Evolutionary conservation across 2,888 invertebrate genomes (phyloP), one percentile per base, ranked within the genome.

Genomic region (Eupeodes luniger): DNA sequence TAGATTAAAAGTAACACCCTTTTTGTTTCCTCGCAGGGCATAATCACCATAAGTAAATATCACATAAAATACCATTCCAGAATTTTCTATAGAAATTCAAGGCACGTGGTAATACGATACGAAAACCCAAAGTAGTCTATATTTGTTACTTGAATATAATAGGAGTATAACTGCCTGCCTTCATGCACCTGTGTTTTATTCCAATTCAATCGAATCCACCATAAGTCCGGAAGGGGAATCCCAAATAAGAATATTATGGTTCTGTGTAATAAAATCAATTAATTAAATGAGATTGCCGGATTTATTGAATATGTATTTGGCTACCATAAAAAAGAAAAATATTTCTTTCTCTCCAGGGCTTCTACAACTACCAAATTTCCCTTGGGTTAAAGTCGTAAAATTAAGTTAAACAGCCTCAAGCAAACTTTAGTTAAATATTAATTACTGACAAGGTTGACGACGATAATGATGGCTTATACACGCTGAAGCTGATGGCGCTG

Each of bases 241-340:
- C 27, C 5, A 19, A 27, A 27, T 16, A n/a, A 49, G n/a, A 10
- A 49, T n/a, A 19, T 59, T 12, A 36, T 66, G 44, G 51, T 67
- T 12, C 67, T 66, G 72, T 53, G 66, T 53, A 64, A 64, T 62
- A 51, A 76, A 83, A 83, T 86, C 79, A 67, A 83, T 72, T 79
- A 86, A 86, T 76, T 79, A 76, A 57, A 57, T 79, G 47, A 70
- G 75, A 86, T 59, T 76, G 66, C 70, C 79, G 76, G 53, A 74
- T 74, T 47, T 78, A 86, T 86, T 82, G 66, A 61, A 27, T 27
- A 27, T 19, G 2, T 3, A 47, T 49, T 64, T 72, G 40, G 47
- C 12, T 19, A 40, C 5, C 1, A 40, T 7, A 40, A 40, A 40
- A 40, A 40, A 7, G 9, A 69, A 61, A 59, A 19, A 59, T 36